These are phyloP conservation scores for Babyrousa celebensis DNA, from an alignment of 2,797 vertebrate species.

Conservation along the genomic window DNA sequence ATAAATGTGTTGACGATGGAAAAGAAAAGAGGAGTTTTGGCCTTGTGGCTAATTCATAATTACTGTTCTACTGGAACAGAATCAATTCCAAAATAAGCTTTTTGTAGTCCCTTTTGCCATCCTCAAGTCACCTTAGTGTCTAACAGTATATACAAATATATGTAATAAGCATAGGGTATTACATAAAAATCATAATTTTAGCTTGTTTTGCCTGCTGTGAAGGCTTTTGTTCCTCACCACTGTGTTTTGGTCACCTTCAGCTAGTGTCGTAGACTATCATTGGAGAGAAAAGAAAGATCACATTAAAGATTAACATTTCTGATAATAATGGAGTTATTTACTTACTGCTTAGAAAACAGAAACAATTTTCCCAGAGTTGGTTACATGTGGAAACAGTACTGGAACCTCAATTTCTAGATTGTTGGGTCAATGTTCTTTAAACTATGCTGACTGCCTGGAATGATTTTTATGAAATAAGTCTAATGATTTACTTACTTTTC, in stretches of 20 bases:
- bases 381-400: neutral
- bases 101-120: neutral
- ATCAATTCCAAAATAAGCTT: neutral
- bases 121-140: neutral
- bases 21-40: neutral
- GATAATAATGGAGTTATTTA: neutral
- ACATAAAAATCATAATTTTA: neutral
- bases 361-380: neutral
- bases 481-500: neutral
- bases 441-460: neutral
- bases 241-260: neutral
- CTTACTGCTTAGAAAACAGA: neutral
- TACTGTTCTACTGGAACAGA: neutral
- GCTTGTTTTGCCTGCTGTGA: slow-evolving; percentile 26
- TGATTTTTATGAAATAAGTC: slow-evolving; percentile 41
- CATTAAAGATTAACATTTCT: neutral
- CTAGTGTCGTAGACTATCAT: neutral
- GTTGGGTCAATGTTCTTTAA: neutral
- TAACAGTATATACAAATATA: neutral
- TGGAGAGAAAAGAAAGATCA: neutral
- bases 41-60: neutral
- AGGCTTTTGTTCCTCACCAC: neutral
- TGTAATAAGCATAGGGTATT: neutral
- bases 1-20: neutral
- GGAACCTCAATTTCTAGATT: neutral